A percentile compares a stretch with the other conserved stretches of the same genome.
phyloP scores from a whole-genome alignment of 2,113 vertebrate species.

The Percopsis transmontana region DNA sequence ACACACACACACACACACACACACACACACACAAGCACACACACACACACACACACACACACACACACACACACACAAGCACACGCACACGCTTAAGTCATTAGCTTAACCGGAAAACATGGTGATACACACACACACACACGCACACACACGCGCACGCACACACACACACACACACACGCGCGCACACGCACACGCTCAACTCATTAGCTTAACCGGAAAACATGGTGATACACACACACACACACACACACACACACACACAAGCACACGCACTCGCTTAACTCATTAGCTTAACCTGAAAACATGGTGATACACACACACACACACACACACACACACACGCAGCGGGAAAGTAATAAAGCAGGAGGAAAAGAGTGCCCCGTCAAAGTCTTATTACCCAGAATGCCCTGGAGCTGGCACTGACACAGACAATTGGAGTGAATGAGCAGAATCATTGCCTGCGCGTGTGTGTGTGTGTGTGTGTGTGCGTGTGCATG shows the following conservation, averaged over 20 bases:
- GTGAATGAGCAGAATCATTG: neutral
- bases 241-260: constrained; percentile 7
- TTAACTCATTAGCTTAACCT: too few relatives aligned
- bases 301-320: too few relatives aligned
- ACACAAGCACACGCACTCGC: too few relatives aligned
- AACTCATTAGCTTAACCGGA: too few relatives aligned
- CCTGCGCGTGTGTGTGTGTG: constrained; percentile 2
- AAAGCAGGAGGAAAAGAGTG: too few relatives aligned
- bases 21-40: neutral
- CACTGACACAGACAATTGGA: neutral
- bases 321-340: neutral
- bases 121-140: too few relatives aligned
- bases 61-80: too few relatives aligned
- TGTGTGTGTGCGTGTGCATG: neutral
- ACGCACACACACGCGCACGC: too few relatives aligned
- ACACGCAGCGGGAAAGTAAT: neutral
- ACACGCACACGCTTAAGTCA: too few relatives aligned
- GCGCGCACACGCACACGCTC: too few relatives aligned
- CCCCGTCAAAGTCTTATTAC: constrained; percentile 18
- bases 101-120: too few relatives aligned
- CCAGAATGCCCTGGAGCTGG: constrained; percentile 15
- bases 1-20: constrained; percentile 11
- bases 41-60: too few relatives aligned
- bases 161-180: neutral
- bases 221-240: constrained; percentile 18